Evolutionary conservation across 2,888 invertebrate species (phyloP).

Genomic region (Acronicta leporina): DNA sequence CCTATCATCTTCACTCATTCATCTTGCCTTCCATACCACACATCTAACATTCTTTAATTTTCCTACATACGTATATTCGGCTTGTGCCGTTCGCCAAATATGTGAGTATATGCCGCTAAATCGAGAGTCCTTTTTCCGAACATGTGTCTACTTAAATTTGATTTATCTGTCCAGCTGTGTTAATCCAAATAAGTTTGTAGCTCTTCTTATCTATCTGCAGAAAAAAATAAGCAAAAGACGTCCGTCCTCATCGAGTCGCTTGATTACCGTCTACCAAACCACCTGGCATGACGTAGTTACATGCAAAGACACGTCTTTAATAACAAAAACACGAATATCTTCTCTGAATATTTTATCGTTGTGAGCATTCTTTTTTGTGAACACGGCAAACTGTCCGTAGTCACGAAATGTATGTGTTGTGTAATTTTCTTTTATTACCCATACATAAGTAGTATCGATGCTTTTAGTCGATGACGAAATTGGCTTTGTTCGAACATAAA

Average conservation of each 20-base stretch:
- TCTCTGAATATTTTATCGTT: slow-evolving; percentile 52
- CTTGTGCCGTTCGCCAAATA: no score
- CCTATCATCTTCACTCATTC: no score
- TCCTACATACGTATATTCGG: no score
- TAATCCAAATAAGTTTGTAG: no score
- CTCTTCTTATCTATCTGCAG: no score
- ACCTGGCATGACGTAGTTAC: slow-evolving; percentile 36
- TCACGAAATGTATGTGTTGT: slow-evolving; percentile 62
- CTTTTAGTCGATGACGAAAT: slow-evolving; percentile 63
- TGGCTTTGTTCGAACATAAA: slow-evolving; percentile 60
- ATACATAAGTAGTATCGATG: slow-evolving; percentile 59
- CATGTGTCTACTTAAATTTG: no score
- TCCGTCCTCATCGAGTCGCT: slow-evolving; percentile 16
- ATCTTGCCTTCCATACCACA: no score
- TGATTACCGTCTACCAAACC: slow-evolving; percentile 26
- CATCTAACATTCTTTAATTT: no score
- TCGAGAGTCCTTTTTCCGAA: no score
- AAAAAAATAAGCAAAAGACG: no score
- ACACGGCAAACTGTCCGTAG: slow-evolving; percentile 55
- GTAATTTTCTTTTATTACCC: slow-evolving; percentile 65
- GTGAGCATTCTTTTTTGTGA: slow-evolving; percentile 52
- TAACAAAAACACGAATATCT: slow-evolving; percentile 52
- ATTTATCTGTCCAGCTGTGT: no score
- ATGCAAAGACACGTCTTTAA: slow-evolving; percentile 49
- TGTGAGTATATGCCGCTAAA: no score